Evolutionary conservation across 1,140 invertebrate genomes (phyloP).

Genomic region (Cylas formicarius): DNA sequence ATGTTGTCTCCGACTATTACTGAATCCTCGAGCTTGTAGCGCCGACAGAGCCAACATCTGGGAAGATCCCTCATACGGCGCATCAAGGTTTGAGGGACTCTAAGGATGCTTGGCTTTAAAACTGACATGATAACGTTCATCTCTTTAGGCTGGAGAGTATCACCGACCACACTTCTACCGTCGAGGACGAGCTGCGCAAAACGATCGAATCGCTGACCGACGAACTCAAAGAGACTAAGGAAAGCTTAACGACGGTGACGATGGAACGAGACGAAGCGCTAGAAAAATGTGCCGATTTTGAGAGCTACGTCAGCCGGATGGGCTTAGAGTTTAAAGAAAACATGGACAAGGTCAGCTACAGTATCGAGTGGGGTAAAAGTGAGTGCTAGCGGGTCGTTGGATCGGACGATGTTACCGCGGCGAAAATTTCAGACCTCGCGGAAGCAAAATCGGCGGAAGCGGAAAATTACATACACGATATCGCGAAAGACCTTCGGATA

Average conservation of each 20-base stretch:
- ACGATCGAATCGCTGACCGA: slow-evolving; percentile 7
- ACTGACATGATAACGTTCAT: slow-evolving; percentile 35
- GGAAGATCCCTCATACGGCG: too few species aligned
- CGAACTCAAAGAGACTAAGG: slow-evolving; percentile 7
- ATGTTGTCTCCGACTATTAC: too few species aligned
- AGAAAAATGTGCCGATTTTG: slow-evolving; percentile 19
- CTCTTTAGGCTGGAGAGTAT: slow-evolving; percentile 30
- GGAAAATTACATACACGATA: slow-evolving; percentile 24
- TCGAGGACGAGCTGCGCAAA: slow-evolving; percentile 10
- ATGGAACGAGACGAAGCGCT: slow-evolving; percentile 13
- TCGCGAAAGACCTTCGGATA: slow-evolving; percentile 26
- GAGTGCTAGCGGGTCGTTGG: background rate
- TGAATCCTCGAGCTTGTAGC: too few species aligned
- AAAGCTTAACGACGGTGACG: slow-evolving; percentile 4
- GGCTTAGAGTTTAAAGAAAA: slow-evolving; percentile 17
- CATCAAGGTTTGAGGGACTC: too few species aligned
- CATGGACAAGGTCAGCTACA: slow-evolving; percentile 19
- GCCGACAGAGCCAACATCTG: too few species aligned
- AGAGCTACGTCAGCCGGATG: slow-evolving; percentile 16
- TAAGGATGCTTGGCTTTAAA: slow-evolving; percentile 21
- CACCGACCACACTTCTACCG: slow-evolving; percentile 10
- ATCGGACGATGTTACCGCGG: too few species aligned
- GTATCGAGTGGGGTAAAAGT: slow-evolving; percentile 28
- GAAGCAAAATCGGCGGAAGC: slow-evolving; percentile 5
- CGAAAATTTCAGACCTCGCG: background rate